Conservation (phyloP, 2,888 invertebrate genomes). For the Parnassius smintheus region DNA sequence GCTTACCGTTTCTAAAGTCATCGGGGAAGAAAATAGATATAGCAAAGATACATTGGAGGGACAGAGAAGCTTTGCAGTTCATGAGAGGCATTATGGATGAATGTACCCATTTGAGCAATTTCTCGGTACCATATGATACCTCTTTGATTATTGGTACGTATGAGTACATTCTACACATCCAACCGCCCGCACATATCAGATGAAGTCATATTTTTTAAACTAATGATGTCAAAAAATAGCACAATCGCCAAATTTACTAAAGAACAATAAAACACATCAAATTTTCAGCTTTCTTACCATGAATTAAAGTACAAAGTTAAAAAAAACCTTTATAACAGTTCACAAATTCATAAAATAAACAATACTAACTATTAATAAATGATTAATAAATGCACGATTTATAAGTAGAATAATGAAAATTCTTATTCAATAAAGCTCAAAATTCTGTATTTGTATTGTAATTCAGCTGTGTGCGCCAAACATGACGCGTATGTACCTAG, state of each 20-base stretch:
- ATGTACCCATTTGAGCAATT: constrained; percentile 97
- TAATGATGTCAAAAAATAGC: too few species aligned
- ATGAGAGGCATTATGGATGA: constrained; percentile 99
- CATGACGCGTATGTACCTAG: constrained; percentile 96
- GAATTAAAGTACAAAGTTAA: too few species aligned
- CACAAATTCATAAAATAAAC: too few species aligned
- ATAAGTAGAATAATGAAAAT: not conserved
- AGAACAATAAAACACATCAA: too few species aligned
- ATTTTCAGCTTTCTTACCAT: too few species aligned
- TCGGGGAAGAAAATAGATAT: constrained; percentile 77
- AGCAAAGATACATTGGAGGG: constrained; percentile 85
- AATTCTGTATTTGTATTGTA: not conserved
- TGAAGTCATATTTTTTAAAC: too few species aligned
- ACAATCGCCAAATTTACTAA: too few species aligned
- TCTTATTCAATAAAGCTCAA: too few species aligned
- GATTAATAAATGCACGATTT: too few species aligned
- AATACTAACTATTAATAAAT: too few species aligned
- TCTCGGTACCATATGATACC: constrained; percentile 92
- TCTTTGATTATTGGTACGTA: constrained; percentile 87
- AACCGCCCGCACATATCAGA: too few species aligned
- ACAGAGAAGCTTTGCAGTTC: constrained; percentile 92
- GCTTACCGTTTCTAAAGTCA: constrained; percentile 59
- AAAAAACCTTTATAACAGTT: too few species aligned
- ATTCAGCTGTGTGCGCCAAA: constrained; percentile 89
- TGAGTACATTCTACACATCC: not conserved